phyloP scores from a whole-genome alignment of 64 coral and sea anemone species.

The Actinia tenebrosa region DNA sequence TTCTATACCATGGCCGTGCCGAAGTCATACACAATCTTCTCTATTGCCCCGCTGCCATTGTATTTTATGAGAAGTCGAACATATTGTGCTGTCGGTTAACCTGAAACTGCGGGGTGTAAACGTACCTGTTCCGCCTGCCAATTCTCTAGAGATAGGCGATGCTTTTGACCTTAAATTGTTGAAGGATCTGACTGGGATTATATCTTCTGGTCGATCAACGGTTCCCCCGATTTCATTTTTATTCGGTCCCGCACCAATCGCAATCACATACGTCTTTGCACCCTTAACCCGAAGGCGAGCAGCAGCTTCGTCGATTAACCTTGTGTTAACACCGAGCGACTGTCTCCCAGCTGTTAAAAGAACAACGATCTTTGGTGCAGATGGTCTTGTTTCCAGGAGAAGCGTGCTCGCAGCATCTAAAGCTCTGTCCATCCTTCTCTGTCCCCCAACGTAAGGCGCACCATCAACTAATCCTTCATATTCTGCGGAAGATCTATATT shows the following conservation, averaged over 20 bases:
- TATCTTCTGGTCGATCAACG: conserved; percentile 46
- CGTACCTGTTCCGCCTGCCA: conserved; percentile 46
- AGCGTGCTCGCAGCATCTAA: conserved; percentile 27
- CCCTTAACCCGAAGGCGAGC: conserved; percentile 37
- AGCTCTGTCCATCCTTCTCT: conserved; percentile 58
- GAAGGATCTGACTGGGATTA: conserved; percentile 37
- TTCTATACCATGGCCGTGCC: too few species aligned
- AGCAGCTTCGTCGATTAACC: conserved; percentile 28
- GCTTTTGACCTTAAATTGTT: conserved; percentile 3
- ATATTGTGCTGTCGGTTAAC: neutral
- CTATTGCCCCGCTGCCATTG: too few species aligned
- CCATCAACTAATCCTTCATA: conserved; percentile 26
- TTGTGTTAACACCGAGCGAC: conserved; percentile 3
- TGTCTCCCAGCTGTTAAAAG: conserved; percentile 63
- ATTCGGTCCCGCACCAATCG: conserved; percentile 44
- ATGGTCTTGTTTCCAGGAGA: conserved; percentile 24
- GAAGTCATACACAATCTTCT: too few species aligned
- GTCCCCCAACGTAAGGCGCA: conserved; percentile 7
- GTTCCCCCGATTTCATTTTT: conserved; percentile 20
- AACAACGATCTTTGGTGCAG: conserved; percentile 63
- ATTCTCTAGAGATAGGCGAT: conserved; percentile 14
- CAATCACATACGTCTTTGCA: conserved; percentile 50
- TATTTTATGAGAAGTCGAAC: neutral
- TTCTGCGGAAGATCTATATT: neutral
- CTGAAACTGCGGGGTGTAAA: neutral